Conservation (phyloP, 2,888 invertebrate species). For the Pheosia tremula region DNA sequence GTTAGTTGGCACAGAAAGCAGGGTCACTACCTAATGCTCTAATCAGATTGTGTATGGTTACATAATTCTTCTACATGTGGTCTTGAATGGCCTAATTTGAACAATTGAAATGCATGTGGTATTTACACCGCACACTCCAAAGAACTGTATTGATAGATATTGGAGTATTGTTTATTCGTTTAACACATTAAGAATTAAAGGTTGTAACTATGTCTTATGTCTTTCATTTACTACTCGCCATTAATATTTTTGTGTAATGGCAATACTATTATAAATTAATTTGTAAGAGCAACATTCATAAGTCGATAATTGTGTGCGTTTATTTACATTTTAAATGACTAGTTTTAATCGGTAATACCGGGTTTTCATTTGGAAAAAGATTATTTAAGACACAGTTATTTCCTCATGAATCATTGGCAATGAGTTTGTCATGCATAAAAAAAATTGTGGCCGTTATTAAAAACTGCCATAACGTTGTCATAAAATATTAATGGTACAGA, state of each 20-base stretch:
- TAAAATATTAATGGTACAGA: too few relatives aligned
- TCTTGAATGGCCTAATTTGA: constrained; percentile 27
- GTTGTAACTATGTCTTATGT: constrained; percentile 14
- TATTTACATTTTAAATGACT: neutral
- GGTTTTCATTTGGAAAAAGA: neutral
- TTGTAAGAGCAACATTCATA: neutral
- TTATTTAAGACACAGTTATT: neutral
- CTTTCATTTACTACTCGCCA: neutral
- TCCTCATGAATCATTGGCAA: neutral
- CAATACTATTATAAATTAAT: neutral
- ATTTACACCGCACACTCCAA: constrained; percentile 25
- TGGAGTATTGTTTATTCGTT: constrained; percentile 29
- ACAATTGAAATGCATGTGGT: constrained; percentile 16
- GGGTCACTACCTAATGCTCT: too few relatives aligned
- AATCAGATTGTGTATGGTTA: neutral
- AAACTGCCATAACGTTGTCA: too few relatives aligned
- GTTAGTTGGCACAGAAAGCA: too few relatives aligned
- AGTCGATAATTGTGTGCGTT: too few relatives aligned
- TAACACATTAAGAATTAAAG: neutral
- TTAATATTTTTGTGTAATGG: neutral
- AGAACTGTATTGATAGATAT: constrained; percentile 17
- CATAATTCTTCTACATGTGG: neutral
- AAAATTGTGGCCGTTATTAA: neutral
- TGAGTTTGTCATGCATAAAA: neutral
- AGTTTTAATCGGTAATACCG: neutral